A percentile compares a stretch with the other conserved stretches of the same genome.
phyloP scores from a whole-genome alignment of 2,888 invertebrate species.

The Automeris io region DNA sequence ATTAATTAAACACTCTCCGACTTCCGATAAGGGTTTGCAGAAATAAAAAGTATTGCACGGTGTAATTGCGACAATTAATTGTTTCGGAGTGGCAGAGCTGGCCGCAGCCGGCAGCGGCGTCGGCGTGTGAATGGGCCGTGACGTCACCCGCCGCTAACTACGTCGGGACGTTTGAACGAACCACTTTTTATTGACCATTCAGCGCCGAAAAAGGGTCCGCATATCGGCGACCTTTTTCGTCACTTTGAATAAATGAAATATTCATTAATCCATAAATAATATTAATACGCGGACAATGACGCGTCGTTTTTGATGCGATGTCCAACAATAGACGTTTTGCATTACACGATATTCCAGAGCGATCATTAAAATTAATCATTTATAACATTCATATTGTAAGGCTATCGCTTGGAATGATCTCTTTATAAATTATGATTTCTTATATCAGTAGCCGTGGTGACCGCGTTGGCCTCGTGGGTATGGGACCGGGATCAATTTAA shows the following conservation, averaged over 20 bases:
- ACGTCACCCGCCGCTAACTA: constrained; percentile 23
- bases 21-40: not conserved
- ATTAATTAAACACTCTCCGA: not conserved
- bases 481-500: too few relatives aligned
- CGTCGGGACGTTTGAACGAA: constrained; percentile 38
- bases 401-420: not conserved
- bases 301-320: constrained; percentile 20
- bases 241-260: constrained; percentile 60
- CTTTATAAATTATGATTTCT: not conserved
- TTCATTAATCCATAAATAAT: constrained; percentile 42
- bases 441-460: too few relatives aligned
- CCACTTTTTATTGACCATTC: constrained; percentile 35
- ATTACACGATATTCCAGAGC: constrained; percentile 9
- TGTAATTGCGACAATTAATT: constrained; percentile 5
- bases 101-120: not conserved
- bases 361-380: not conserved
- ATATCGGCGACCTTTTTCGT: constrained; percentile 38
- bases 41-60: not conserved
- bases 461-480: too few relatives aligned
- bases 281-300: constrained; percentile 9
- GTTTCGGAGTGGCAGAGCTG: constrained; percentile 7
- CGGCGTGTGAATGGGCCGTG: constrained; percentile 5
- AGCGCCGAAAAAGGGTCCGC: constrained; percentile 26
- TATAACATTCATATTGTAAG: not conserved
- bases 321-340: constrained; percentile 22